phyloP scores from a whole-genome alignment of 1,140 invertebrate genomes.

The Drosophila grimshawi region DNA sequence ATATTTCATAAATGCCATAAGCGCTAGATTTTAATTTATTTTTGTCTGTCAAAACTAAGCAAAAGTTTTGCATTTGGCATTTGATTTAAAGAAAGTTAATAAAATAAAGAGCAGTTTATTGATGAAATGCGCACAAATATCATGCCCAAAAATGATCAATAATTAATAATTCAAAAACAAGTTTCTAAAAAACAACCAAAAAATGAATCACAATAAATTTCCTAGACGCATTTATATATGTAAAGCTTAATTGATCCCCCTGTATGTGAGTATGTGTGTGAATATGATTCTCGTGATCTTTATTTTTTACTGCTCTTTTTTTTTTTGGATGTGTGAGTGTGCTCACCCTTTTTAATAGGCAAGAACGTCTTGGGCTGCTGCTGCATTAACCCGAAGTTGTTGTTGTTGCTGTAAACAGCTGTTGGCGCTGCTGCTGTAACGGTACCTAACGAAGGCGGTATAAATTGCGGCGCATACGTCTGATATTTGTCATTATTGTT shows the following conservation, averaged over 20 bases:
- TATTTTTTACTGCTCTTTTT: too few species aligned
- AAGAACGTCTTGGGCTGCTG: slow-evolving; percentile 76
- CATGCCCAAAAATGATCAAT: not conserved
- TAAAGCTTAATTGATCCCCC: not conserved
- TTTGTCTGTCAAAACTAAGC: too few species aligned
- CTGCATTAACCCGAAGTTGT: slow-evolving; percentile 54
- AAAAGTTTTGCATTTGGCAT: too few species aligned
- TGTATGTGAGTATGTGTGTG: slow-evolving; percentile 11
- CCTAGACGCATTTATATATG: not conserved
- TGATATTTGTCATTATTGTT: slow-evolving; percentile 65
- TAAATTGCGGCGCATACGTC: slow-evolving; percentile 68
- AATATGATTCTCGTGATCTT: slow-evolving; percentile 9
- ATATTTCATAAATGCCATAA: not conserved
- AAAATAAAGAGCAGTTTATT: too few species aligned
- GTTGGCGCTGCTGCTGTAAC: slow-evolving; percentile 30
- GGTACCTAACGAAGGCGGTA: slow-evolving; percentile 49
- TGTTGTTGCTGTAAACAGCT: slow-evolving; percentile 41
- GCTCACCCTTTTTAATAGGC: slow-evolving; percentile 81
- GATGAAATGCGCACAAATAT: too few species aligned
- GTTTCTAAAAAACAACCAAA: not conserved
- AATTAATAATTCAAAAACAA: not conserved
- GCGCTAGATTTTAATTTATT: too few species aligned
- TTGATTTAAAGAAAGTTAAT: not conserved
- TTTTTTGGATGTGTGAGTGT: slow-evolving; percentile 22
- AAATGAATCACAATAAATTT: not conserved